Percentiles rank a stretch among this genome's conserved stretches.
Evolutionary conservation across 2,888 invertebrate species (phyloP).

Genomic region (Leptinotarsa juncta): DNA sequence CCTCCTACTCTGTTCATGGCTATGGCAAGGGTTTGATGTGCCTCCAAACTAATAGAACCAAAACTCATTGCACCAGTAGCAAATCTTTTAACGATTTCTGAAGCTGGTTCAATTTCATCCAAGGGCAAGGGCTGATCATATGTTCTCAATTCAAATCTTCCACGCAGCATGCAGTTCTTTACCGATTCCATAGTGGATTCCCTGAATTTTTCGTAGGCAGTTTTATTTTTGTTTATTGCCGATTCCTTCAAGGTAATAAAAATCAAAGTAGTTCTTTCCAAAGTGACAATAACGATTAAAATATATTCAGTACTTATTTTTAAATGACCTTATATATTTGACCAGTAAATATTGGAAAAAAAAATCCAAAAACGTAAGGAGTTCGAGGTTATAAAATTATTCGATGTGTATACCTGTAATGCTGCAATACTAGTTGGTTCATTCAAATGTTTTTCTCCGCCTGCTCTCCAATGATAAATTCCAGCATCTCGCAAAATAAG

Average conservation of each 20-base stretch:
- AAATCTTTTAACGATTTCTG: conserved; percentile 95
- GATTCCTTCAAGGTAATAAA: conserved; percentile 77
- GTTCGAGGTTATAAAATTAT: too few species aligned
- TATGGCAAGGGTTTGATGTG: conserved; percentile 93
- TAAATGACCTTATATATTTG: too few species aligned
- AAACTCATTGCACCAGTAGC: conserved; percentile 77
- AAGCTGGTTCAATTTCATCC: conserved; percentile 90
- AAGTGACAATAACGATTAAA: too few species aligned
- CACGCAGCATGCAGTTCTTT: conserved; percentile 88
- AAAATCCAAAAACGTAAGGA: too few species aligned
- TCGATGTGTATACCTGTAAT: conserved; percentile 73
- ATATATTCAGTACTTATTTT: too few species aligned
- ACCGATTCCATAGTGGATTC: conserved; percentile 90
- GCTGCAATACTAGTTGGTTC: conserved; percentile 86
- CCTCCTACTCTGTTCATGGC: conserved; percentile 88
- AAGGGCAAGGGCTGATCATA: conserved; percentile 84
- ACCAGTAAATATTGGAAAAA: too few species aligned
- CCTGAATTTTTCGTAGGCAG: conserved; percentile 86
- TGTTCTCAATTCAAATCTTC: conserved; percentile 89
- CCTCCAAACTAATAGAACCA: conserved; percentile 92
- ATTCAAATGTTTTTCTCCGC: conserved; percentile 98
- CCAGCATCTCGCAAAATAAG: conserved; percentile 84
- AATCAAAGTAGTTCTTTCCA: neutral
- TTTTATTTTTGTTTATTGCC: conserved; percentile 80
- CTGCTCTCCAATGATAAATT: conserved; percentile 95